Evolutionary conservation across 1,140 invertebrate species (phyloP).

Genomic region (Aphis craccivora): DNA sequence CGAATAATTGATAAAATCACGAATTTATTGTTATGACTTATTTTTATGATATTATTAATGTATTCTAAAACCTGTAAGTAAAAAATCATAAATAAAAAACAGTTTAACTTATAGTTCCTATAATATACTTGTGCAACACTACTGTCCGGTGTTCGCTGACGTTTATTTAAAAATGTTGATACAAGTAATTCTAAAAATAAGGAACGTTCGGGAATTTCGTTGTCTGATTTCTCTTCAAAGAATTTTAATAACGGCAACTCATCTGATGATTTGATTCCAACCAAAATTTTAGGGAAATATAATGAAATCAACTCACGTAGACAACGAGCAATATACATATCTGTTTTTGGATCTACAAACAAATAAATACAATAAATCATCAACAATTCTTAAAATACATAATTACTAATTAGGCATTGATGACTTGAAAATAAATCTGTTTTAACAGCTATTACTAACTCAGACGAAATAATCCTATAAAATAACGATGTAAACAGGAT

Average conservation of each 20-base stretch:
- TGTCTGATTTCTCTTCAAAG: conserved; percentile 45
- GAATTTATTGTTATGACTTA: background rate
- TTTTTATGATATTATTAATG: conserved; percentile 36
- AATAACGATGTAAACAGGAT: conserved; percentile 41
- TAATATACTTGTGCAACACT: conserved; percentile 32
- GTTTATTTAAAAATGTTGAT: conserved; percentile 45
- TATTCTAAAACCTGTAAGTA: conserved; percentile 27
- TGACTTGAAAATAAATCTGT: background rate
- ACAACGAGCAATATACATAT: conserved; percentile 33
- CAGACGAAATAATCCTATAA: conserved; percentile 42
- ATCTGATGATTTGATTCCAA: conserved; percentile 21
- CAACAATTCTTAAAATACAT: background rate
- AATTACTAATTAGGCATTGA: background rate
- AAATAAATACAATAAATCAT: background rate
- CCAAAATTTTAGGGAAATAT: conserved; percentile 47
- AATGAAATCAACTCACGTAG: conserved; percentile 37
- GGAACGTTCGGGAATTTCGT: conserved; percentile 26
- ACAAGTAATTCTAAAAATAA: conserved; percentile 52
- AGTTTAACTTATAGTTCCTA: background rate
- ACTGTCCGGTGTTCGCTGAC: conserved; percentile 41
- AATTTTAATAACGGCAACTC: conserved; percentile 54
- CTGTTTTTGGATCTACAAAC: conserved; percentile 45
- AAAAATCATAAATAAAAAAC: background rate
- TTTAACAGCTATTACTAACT: background rate
- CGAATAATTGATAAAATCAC: conserved; percentile 47